Evolutionary conservation across 2,797 vertebrate genomes (phyloP), one percentile per base, ranked within the genome.

Genomic region (Pseudochromis fuscus): DNA sequence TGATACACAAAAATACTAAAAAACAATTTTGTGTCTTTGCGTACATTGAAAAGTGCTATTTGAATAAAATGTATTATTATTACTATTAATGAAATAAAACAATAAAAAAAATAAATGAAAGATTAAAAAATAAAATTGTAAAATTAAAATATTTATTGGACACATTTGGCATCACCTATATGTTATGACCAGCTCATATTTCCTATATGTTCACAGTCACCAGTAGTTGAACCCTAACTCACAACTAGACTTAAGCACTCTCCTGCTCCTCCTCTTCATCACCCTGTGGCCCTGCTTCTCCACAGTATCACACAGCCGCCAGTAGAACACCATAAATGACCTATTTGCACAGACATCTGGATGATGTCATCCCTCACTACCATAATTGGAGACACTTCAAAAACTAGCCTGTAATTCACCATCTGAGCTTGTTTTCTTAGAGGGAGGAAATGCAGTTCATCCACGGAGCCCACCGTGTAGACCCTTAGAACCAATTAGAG

Each of bases 401-500:
- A 85, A 83, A 63, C 15, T 18, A 18, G 52, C n/a, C 63, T 6
- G 33, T 61, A 71, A 68, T 66, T 79, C 63, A 57, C 55, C 40
- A 45, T 72, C 65, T 35, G 23, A 72, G 73, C 46, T 64, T 80
- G 67, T 72, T 80, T 82, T 75, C 63, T 62, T 46, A 75, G 69
- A 81, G 51, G 27, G 65, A 81, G 72, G 71, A 81, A 80, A 83
- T 49, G 35, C 56, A 44, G 72, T 81, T 86, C 73, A 72, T 78
- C 76, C 51, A 33, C 51, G 33, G 35, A 85, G 42, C 75, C 81
- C 72, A 52, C 65, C 33, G 2, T 46, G 61, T 62, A 83, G 79
- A 87, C 85, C 88, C 89, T 91, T 90, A 90, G 82, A 93, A 85
- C 83, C 86, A 92, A 94, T 94, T 92, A 93, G 46, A 74, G 59